A percentile compares a stretch with the other conserved stretches of the same genome.
phyloP scores from a whole-genome alignment of 1,140 invertebrate species.

The Drosophila pallidifrons region DNA sequence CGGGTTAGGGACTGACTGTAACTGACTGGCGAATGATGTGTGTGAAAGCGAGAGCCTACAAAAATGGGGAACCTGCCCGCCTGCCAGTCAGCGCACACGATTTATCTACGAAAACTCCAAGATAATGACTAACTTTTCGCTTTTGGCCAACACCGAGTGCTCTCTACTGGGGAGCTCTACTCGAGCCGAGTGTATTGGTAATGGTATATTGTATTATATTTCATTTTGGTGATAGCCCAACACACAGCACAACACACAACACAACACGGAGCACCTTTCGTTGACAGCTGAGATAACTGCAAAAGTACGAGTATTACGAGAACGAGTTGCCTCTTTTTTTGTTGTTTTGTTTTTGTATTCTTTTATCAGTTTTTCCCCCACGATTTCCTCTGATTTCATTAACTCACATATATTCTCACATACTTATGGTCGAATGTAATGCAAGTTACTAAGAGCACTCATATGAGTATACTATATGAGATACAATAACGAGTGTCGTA shows the following conservation, averaged over 20 bases:
- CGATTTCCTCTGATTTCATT: slow-evolving; percentile 55
- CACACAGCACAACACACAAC: not conserved
- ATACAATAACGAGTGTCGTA: slow-evolving; percentile 8
- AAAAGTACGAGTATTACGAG: slow-evolving; percentile 47
- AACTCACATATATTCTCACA: slow-evolving; percentile 18
- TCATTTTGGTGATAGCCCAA: slow-evolving; percentile 72
- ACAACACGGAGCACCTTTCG: slow-evolving; percentile 43
- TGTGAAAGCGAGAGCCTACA: slow-evolving; percentile 45
- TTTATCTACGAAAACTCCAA: slow-evolving; percentile 83
- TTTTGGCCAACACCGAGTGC: slow-evolving; percentile 34
- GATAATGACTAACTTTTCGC: slow-evolving; percentile 69
- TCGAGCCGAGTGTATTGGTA: slow-evolving; percentile 1
- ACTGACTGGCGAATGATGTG: slow-evolving; percentile 49
- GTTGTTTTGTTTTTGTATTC: not conserved
- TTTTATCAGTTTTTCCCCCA: slow-evolving; percentile 43
- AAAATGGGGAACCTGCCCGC: slow-evolving; percentile 6
- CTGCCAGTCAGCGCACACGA: slow-evolving; percentile 42
- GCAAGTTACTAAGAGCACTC: slow-evolving; percentile 20
- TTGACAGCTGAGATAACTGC: slow-evolving; percentile 61
- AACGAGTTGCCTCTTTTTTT: slow-evolving; percentile 30
- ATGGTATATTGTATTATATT: slow-evolving; percentile 75
- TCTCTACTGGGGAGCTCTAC: slow-evolving; percentile 7
- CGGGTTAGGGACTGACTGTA: slow-evolving; percentile 31
- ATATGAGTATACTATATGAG: not conserved
- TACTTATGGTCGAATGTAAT: slow-evolving; percentile 23